Conservation (phyloP, 2,113 vertebrate genomes). For the Cervus canadensis region DNA sequence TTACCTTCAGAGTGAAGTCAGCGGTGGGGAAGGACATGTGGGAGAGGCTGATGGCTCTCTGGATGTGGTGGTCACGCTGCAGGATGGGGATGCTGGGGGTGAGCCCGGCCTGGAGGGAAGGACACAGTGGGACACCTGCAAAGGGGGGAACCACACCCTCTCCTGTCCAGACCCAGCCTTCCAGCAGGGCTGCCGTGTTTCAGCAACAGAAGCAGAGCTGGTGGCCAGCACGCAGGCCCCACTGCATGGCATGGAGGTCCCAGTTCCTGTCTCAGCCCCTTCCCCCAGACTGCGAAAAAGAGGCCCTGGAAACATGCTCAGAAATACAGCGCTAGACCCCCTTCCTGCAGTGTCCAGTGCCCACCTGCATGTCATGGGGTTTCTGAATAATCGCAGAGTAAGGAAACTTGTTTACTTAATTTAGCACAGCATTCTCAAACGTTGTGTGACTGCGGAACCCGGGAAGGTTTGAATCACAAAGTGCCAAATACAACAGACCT, state of each 20-base stretch:
- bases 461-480: background rate
- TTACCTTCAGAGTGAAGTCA: constrained; percentile 97
- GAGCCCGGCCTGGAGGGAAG: constrained; percentile 82
- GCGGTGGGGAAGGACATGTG: constrained; percentile 93
- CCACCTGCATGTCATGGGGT: background rate
- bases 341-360: background rate
- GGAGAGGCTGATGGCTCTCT: constrained; percentile 92
- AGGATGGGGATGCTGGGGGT: constrained; percentile 94
- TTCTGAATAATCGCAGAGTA: too few relatives aligned
- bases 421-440: background rate
- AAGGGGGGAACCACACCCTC: too few relatives aligned
- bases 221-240: background rate
- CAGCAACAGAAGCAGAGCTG: too few relatives aligned
- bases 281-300: background rate
- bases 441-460: rapidly evolving
- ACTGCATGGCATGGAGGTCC: background rate
- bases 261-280: background rate
- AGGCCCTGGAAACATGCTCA: background rate
- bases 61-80: constrained; percentile 93
- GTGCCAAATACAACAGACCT: background rate
- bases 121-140: background rate
- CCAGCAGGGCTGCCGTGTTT: too few relatives aligned
- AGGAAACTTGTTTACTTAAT: background rate
- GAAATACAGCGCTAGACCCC: background rate
- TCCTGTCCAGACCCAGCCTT: too few relatives aligned